Evolutionary conservation across 2,113 vertebrate species (phyloP).

Genomic region (Procapra przewalskii): DNA sequence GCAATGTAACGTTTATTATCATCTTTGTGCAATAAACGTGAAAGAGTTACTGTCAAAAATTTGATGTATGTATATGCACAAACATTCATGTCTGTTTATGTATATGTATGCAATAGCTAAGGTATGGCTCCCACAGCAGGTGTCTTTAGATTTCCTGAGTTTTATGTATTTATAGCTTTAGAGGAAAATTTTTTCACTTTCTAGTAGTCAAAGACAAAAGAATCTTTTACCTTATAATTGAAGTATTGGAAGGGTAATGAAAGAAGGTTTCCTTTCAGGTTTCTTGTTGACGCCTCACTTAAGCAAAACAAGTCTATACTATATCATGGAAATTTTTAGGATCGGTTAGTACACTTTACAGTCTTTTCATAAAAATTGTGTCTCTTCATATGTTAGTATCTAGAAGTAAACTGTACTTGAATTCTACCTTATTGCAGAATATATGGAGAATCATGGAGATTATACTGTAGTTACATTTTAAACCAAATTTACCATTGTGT

Average conservation of each 20-base stretch:
- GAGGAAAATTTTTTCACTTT: not conserved
- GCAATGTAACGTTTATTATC: not conserved
- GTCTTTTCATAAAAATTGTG: not conserved
- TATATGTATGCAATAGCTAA: not conserved
- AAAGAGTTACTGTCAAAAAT: not conserved
- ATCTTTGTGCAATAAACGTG: not conserved
- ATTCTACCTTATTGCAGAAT: not conserved
- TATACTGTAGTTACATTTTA: not conserved
- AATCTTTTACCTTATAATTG: not conserved
- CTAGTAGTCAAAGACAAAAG: not conserved
- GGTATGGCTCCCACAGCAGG: not conserved
- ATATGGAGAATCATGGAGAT: not conserved
- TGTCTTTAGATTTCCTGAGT: not conserved
- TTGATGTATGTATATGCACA: not conserved
- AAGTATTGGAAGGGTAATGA: not conserved
- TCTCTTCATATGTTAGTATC: not conserved
- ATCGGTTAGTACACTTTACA: not conserved
- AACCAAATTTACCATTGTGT: not conserved
- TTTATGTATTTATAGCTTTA: not conserved
- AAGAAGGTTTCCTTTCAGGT: not conserved
- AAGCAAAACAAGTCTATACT: not conserved
- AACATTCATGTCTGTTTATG: accelerated
- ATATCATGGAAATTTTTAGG: not conserved
- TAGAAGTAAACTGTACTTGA: not conserved
- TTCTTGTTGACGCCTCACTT: not conserved